Conservation (phyloP, 1,140 invertebrate genomes). For the Eubasilissa regina region DNA sequence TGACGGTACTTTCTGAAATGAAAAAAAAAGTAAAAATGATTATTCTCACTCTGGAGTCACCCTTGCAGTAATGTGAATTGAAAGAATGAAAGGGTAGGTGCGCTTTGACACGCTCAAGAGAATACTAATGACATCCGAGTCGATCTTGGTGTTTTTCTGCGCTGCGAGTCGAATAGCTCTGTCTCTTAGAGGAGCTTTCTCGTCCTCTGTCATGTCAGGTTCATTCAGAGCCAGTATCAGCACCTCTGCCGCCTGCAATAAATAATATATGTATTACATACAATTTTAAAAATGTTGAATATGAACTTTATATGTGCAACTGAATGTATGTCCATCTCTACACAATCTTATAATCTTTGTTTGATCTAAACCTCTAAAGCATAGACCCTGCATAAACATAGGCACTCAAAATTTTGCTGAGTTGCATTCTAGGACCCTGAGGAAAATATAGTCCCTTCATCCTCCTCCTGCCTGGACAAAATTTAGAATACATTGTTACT, state of each 20-base stretch:
- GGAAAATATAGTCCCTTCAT: no score
- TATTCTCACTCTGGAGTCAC: constrained; percentile 19
- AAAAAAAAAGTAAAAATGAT: not conserved
- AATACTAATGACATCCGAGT: constrained; percentile 4
- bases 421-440: no score
- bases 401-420: no score
- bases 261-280: not conserved
- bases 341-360: no score
- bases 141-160: constrained; percentile 42
- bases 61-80: constrained; percentile 47
- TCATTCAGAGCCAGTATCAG: constrained; percentile 47
- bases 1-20: not conserved
- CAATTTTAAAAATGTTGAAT: not conserved
- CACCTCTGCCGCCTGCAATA: constrained; percentile 44
- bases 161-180: constrained; percentile 36
- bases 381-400: no score
- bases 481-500: no score
- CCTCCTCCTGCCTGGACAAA: no score
- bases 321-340: no score
- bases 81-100: constrained; percentile 1
- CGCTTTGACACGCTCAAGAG: not conserved
- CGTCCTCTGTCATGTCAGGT: constrained; percentile 43
- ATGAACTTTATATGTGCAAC: not conserved
- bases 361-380: no score
- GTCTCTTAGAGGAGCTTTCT: constrained; percentile 46